Evolutionary conservation across 2,113 vertebrate genomes (phyloP), one percentile per base, ranked within the genome.

Genomic region (Chlamydotis undulata): DNA sequence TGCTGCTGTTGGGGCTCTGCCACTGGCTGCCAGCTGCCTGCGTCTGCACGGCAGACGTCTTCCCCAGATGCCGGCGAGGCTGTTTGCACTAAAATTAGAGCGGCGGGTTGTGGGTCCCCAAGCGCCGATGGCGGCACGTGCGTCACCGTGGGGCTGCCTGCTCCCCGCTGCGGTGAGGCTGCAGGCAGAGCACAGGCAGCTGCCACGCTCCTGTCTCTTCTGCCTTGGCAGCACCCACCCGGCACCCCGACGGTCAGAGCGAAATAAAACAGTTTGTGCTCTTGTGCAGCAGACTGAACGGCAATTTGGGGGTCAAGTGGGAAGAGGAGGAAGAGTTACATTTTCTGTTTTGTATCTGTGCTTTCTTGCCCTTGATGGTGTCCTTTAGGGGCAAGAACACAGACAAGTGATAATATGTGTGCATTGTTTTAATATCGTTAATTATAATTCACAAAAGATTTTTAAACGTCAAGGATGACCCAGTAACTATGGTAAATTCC

Each of bases 231-330:
- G 10, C 63, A 77, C 37, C 47, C 3, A 77, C n/a, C 47, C 3
- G 0, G 17, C 22, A 26, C 33, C 7, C 18, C 0, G 0, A 1
- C 3, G 24, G 9, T 9, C 50, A 61, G 55, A 17, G 16, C 0
- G 2, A 14, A 52, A 19, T 14, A 12, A 33, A 92, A 2, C 12
- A 3, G 15, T 35, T 11, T 35, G 68, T 90, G 71, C 75, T 68
- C 37, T 76, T 3, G 1, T 57, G 59, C 41, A 10, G 10, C 45
- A 53, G 41, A 3, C 26, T 31, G 35, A 16, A 31, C 1, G 2
- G 11, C 11, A 10, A 1, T 73, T 50, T 61, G 39, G 21, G n/a
- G 33, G 22, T 19, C 3, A 5, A 59, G 71, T 37, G 55, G 59
- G 47, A 80, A 43, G 69, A 84, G 28, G n/a, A 26, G 0, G 0